Conservation (phyloP, 2,888 invertebrate genomes). For the Marronus borbonicus region DNA sequence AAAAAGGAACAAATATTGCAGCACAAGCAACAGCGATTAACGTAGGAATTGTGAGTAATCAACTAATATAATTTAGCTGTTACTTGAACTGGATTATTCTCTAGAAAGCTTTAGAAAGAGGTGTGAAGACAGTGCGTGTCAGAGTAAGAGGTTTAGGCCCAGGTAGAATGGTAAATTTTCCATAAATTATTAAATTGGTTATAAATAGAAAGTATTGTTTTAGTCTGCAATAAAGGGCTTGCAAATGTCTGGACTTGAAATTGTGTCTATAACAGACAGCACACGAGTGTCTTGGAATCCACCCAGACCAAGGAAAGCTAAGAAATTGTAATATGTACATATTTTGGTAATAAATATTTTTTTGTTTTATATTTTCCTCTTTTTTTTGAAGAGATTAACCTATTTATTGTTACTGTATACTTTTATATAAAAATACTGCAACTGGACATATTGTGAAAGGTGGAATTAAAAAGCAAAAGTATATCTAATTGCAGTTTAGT, state of each 20-base stretch:
- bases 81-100: conserved; percentile 59
- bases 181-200: background rate
- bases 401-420: no score
- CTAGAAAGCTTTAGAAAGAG: conserved; percentile 82
- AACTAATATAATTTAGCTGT: conserved; percentile 16
- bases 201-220: conserved; percentile 55
- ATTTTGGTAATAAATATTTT: conserved; percentile 13
- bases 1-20: conserved; percentile 97
- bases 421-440: no score
- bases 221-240: conserved; percentile 95
- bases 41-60: conserved; percentile 79
- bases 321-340: conserved; percentile 78
- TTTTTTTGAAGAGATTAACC: background rate
- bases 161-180: conserved; percentile 87
- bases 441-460: no score
- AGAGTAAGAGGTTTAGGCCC: conserved; percentile 89
- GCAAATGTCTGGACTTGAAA: conserved; percentile 91
- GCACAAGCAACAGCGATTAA: conserved; percentile 94
- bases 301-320: conserved; percentile 87
- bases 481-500: no score
- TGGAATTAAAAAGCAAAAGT: no score
- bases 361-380: background rate
- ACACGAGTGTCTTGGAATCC: conserved; percentile 90
- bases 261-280: conserved; percentile 93
- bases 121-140: conserved; percentile 84